Percentiles rank a stretch among this genome's conserved stretches.
These are phyloP conservation scores for Neodiprion fabricii DNA, from an alignment of 1,140 invertebrate genomes.

Conservation along the genomic window DNA sequence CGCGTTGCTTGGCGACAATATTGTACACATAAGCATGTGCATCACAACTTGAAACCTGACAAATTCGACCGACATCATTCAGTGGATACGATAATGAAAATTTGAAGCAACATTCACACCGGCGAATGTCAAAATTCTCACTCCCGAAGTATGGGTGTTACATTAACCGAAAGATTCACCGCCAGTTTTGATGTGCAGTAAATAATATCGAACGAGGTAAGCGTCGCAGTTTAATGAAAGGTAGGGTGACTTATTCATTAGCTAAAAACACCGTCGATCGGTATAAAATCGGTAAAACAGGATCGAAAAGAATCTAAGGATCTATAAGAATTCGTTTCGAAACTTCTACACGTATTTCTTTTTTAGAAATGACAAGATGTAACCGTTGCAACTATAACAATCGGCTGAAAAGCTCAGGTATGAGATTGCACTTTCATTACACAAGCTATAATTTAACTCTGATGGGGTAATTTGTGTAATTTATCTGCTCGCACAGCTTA, in stretches of 20 bases:
- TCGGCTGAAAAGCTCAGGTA: constrained; percentile 49
- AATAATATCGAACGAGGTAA: too few species aligned
- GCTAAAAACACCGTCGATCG: too few species aligned
- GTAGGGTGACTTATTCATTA: too few species aligned
- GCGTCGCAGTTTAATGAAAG: too few species aligned
- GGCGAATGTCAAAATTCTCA: neutral
- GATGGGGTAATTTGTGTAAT: neutral
- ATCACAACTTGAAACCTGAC: neutral
- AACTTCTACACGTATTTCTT: too few species aligned
- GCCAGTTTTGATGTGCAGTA: too few species aligned
- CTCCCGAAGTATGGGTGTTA: too few species aligned
- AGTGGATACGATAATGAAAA: neutral
- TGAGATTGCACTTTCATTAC: neutral
- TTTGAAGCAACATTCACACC: neutral
- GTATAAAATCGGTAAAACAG: too few species aligned
- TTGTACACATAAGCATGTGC: neutral
- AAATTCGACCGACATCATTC: neutral
- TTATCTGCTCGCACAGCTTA: constrained; percentile 34
- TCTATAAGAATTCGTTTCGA: too few species aligned
- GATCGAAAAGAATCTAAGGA: too few species aligned
- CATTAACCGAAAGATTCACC: too few species aligned
- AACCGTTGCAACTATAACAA: constrained; percentile 36
- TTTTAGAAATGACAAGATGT: constrained; percentile 45
- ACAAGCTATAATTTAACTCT: too few species aligned
- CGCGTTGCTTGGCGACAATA: neutral